These are phyloP conservation scores for Pyrgus malvae DNA, from an alignment of 2,888 invertebrate genomes.

Conservation along the genomic window DNA sequence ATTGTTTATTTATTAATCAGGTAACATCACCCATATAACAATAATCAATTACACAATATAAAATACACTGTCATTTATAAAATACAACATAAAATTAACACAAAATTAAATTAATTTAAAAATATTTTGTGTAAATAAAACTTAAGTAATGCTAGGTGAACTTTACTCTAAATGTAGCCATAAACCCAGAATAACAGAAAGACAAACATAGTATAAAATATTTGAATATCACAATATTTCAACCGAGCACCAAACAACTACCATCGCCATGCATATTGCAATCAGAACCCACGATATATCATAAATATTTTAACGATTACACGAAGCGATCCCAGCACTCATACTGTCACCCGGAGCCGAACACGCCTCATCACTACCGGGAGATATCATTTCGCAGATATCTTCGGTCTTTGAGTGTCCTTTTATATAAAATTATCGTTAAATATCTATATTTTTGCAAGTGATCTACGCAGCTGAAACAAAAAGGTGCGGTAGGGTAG, in stretches of 20 bases:
- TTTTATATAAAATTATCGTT: constrained; percentile 12
- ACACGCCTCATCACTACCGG: constrained; percentile 33
- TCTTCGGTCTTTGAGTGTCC: constrained; percentile 19
- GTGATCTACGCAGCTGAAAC: too few relatives aligned
- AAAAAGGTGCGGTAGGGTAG: too few relatives aligned
- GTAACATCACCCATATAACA: too few relatives aligned
- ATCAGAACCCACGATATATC: constrained; percentile 24
- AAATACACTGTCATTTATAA: too few relatives aligned
- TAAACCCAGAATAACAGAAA: too few relatives aligned
- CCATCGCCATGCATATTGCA: background rate
- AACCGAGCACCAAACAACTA: background rate
- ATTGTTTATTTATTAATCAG: too few relatives aligned
- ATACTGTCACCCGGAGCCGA: constrained; percentile 30
- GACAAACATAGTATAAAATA: background rate
- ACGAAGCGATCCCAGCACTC: constrained; percentile 31
- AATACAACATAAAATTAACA: too few relatives aligned
- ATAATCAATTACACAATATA: too few relatives aligned
- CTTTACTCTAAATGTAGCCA: background rate
- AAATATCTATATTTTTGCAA: too few relatives aligned
- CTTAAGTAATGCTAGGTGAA: constrained; percentile 9
- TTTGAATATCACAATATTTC: background rate
- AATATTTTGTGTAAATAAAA: too few relatives aligned
- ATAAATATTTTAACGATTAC: constrained; percentile 27
- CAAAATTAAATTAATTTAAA: too few relatives aligned
- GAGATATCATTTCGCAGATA: constrained; percentile 26